These are phyloP conservation scores for Rambutsinella grinnellia DNA, from an alignment of 2,888 invertebrate genomes.

Conservation along the genomic window DNA sequence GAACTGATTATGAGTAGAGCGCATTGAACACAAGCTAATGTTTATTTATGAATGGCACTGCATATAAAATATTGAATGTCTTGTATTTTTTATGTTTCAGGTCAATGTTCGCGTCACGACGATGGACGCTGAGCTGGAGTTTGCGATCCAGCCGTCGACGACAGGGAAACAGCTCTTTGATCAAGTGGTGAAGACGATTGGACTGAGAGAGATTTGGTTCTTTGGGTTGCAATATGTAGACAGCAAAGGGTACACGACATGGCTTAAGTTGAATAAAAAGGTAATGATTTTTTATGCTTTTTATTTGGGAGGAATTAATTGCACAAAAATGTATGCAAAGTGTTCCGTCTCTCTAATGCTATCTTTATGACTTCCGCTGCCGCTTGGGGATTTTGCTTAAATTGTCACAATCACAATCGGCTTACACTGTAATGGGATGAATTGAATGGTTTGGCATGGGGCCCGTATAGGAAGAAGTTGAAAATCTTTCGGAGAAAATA, in stretches of 20 bases:
- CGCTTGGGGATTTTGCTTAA: too few relatives aligned
- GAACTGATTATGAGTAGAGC: not conserved
- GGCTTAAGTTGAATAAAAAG: conserved; percentile 99
- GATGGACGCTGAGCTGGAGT: conserved; percentile 99
- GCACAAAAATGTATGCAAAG: too few relatives aligned
- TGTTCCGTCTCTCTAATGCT: too few relatives aligned
- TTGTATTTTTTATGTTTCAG: conserved; percentile 72
- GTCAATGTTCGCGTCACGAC: conserved; percentile 99
- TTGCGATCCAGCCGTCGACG: conserved; percentile 99
- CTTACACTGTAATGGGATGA: too few relatives aligned
- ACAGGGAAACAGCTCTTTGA: conserved; percentile 99
- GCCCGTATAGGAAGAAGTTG: conserved; percentile 56
- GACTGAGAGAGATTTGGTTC: conserved; percentile 99
- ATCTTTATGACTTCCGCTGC: too few relatives aligned
- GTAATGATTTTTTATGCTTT: conserved; percentile 73
- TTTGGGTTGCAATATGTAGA: conserved; percentile 99
- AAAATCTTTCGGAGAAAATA: conserved; percentile 58
- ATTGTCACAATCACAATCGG: too few relatives aligned
- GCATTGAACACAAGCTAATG: not conserved
- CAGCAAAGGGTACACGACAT: conserved; percentile 96
- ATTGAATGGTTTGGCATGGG: not conserved
- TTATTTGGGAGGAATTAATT: too few relatives aligned
- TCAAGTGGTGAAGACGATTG: conserved; percentile 99
- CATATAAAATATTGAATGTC: too few relatives aligned
- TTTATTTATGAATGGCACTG: not conserved